Percentiles rank a stretch among this genome's conserved stretches.
Conservation (phyloP, 2,797 vertebrate genomes). For the Myiotriccus ornatus region DNA sequence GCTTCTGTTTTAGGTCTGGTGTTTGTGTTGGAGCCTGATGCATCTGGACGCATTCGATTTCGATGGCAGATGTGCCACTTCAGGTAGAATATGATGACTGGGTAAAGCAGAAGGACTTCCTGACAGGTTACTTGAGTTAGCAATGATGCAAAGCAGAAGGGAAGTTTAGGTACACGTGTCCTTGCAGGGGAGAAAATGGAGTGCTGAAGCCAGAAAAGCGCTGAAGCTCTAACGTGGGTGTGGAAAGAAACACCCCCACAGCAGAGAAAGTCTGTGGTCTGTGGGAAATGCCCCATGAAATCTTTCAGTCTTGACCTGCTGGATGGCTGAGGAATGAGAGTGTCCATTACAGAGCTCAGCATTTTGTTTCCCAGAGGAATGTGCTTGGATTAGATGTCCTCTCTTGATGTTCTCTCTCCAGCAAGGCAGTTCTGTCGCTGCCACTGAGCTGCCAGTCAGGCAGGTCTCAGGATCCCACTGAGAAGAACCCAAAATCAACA, state of each 20-base stretch:
- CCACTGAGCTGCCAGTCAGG: not conserved
- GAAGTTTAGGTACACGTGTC: accelerated
- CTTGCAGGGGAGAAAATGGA: not conserved
- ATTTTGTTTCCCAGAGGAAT: not conserved
- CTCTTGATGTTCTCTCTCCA: not conserved
- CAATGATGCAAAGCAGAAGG: not conserved
- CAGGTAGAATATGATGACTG: not conserved
- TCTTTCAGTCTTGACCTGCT: not conserved
- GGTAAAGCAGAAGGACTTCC: not conserved
- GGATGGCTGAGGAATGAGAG: not conserved
- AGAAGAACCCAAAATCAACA: not conserved
- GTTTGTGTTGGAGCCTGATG: not conserved
- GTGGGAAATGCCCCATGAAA: not conserved
- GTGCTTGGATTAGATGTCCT: not conserved
- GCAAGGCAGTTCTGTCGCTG: not conserved
- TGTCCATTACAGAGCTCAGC: not conserved
- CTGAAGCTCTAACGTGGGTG: not conserved
- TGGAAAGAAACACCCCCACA: not conserved
- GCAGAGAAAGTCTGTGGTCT: not conserved
- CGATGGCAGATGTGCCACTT: not conserved
- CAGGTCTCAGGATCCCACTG: not conserved
- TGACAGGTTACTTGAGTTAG: not conserved
- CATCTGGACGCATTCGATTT: not conserved
- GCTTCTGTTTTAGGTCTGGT: not conserved
- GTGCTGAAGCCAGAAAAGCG: not conserved